A percentile compares a stretch with the other conserved stretches of the same genome.
These are phyloP conservation scores for Galeopterus variegatus DNA, from an alignment of 2,113 vertebrate genomes.

Conservation along the genomic window DNA sequence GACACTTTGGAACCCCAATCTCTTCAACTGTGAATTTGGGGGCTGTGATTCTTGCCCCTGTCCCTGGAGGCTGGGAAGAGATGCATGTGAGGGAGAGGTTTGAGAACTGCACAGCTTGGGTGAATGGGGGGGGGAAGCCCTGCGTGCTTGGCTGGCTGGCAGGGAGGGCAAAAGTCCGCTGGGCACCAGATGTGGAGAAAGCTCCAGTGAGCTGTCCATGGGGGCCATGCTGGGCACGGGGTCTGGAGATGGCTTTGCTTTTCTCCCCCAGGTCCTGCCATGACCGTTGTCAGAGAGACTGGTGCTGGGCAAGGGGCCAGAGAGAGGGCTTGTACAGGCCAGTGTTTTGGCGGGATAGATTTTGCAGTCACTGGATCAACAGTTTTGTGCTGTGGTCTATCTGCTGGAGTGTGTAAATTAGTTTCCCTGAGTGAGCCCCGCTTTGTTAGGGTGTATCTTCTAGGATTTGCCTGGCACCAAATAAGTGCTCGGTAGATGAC, in stretches of 20 bases:
- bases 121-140: background rate
- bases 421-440: background rate
- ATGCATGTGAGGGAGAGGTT: background rate
- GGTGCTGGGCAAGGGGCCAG: background rate
- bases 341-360: background rate
- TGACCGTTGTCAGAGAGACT: background rate
- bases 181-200: background rate
- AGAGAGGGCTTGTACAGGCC: background rate
- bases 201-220: background rate
- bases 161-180: rapidly evolving
- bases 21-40: background rate
- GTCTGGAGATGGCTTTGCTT: background rate
- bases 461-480: background rate
- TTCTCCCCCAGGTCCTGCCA: background rate
- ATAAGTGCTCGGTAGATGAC: background rate
- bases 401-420: background rate
- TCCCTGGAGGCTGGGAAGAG: background rate
- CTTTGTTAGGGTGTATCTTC: background rate
- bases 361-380: background rate
- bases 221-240: background rate
- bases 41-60: background rate
- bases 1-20: background rate
- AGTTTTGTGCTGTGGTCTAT: background rate
- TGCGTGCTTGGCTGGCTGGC: background rate
- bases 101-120: background rate